phyloP scores from a whole-genome alignment of 1,140 invertebrate genomes.

The Limonius californicus region DNA sequence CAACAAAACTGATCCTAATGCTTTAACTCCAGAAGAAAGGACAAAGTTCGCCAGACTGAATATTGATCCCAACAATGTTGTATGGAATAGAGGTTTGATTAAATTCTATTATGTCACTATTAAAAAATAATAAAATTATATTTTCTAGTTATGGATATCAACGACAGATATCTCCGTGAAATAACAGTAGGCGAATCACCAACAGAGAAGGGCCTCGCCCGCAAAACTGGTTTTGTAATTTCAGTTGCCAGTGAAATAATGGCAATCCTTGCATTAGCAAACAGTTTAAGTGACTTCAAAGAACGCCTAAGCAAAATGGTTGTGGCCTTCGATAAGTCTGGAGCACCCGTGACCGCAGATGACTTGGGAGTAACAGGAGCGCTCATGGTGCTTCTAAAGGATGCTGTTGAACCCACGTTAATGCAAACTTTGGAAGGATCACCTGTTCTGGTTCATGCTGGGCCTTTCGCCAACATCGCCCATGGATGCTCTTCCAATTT shows the following conservation, averaged over 20 bases:
- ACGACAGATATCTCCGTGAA: conserved; percentile 93
- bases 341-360: conserved; percentile 88
- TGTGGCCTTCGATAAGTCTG: conserved; percentile 80
- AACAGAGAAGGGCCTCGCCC: conserved; percentile 86
- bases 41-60: conserved; percentile 79
- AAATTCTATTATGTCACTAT: not conserved
- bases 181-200: conserved; percentile 93
- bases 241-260: conserved; percentile 98
- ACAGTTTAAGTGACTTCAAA: conserved; percentile 80
- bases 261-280: conserved; percentile 84
- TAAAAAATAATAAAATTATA: not conserved
- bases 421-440: conserved; percentile 98
- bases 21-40: conserved; percentile 77
- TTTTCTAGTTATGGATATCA: conserved; percentile 88
- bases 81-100: conserved; percentile 84
- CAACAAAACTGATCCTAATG: conserved; percentile 79
- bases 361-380: conserved; percentile 63
- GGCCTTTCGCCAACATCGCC: conserved; percentile 98
- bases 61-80: conserved; percentile 86
- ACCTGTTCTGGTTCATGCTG: conserved; percentile 92
- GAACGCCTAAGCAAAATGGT: conserved; percentile 86
- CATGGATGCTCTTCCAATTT: conserved; percentile 97
- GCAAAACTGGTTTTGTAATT: conserved; percentile 87
- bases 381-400: conserved; percentile 70
- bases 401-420: conserved; percentile 91